Percentiles rank a stretch among this genome's conserved stretches.
Evolutionary conservation across 2,888 invertebrate species (phyloP).

Genomic region (Heteropelma amictum): DNA sequence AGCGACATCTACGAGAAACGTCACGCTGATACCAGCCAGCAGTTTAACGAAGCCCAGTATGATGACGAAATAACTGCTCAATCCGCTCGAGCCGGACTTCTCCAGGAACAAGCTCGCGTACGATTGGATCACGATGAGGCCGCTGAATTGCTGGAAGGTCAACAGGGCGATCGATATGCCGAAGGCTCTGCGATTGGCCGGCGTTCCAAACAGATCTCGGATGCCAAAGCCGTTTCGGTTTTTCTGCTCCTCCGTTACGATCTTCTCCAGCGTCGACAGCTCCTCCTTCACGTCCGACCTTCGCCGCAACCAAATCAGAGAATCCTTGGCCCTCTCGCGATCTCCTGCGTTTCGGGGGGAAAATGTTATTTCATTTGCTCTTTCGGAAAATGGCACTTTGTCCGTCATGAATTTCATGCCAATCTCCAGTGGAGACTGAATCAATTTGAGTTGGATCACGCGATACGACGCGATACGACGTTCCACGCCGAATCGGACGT

Average conservation of each 20-base stretch:
- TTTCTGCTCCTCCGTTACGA: background rate
- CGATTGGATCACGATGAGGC: constrained; percentile 6
- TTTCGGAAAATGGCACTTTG: no score
- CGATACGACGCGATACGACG: no score
- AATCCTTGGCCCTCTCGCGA: constrained; percentile 10
- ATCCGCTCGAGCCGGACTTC: constrained; percentile 16
- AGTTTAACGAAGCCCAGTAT: constrained; percentile 28
- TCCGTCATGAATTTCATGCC: no score
- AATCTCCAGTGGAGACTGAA: no score
- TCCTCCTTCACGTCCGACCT: constrained; percentile 5
- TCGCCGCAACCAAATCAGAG: constrained; percentile 20
- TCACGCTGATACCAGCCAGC: background rate
- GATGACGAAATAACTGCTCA: constrained; percentile 20
- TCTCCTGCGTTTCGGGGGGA: no score
- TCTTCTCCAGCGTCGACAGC: background rate
- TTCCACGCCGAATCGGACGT: no score
- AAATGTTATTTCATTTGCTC: no score
- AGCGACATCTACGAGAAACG: constrained; percentile 5
- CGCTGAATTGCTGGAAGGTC: constrained; percentile 15
- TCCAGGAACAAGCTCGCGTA: constrained; percentile 39
- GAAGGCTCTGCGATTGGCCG: constrained; percentile 6
- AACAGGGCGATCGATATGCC: background rate
- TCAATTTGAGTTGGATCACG: no score
- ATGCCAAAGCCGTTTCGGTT: background rate
- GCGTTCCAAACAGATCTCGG: background rate